Percentiles rank a stretch among this genome's conserved stretches.
Conservation (phyloP, 2,113 vertebrate species). For the Taxidea taxus region DNA sequence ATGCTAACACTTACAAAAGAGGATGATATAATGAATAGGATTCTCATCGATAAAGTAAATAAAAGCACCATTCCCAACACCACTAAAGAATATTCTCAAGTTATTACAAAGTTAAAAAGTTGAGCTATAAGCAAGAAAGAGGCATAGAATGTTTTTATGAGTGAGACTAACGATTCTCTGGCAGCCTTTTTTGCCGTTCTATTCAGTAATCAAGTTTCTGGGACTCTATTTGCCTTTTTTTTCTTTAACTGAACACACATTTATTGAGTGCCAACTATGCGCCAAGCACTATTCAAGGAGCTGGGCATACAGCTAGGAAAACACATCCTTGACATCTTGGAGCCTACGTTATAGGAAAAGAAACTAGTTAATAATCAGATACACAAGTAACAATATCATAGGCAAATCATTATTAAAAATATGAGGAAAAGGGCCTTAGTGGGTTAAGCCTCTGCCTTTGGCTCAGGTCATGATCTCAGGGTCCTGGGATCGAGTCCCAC, state of each 20-base stretch:
- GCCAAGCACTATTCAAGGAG: neutral
- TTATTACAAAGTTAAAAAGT: neutral
- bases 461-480: no score
- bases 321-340: neutral
- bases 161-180: neutral
- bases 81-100: neutral
- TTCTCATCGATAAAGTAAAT: neutral
- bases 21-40: neutral
- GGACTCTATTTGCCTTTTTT: neutral
- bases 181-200: neutral
- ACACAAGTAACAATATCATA: neutral
- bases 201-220: neutral
- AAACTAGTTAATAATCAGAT: neutral
- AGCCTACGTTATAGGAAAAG: neutral
- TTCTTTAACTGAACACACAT: neutral
- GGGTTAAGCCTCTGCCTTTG: no score
- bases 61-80: neutral
- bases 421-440: neutral
- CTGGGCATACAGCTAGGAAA: neutral
- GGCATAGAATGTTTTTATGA: neutral
- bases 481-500: no score
- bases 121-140: neutral
- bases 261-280: neutral
- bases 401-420: neutral
- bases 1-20: neutral